Conservation (phyloP, 2,113 vertebrate genomes). For the Lampris megalopsis region DNA sequence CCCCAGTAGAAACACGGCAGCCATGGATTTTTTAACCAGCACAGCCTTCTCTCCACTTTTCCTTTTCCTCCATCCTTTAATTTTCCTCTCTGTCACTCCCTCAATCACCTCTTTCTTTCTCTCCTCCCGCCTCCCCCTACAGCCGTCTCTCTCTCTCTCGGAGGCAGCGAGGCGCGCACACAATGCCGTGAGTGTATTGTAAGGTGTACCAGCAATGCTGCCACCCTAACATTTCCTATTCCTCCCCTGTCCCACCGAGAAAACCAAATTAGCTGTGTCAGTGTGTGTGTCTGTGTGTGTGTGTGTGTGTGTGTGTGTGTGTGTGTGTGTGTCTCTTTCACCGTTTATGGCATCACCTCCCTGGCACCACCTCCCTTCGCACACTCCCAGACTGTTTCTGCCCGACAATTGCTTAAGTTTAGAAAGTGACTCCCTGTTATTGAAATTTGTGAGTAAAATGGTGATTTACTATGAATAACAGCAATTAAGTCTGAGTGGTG, state of each 20-base stretch:
- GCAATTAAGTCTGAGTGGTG: conserved; percentile 41
- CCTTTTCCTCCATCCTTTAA: conserved; percentile 5
- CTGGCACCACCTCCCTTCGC: conserved; percentile 10
- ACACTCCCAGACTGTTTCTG: conserved; percentile 18
- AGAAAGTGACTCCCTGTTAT: conserved; percentile 30
- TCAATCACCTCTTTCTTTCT: conserved; percentile 52
- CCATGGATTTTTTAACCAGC: conserved; percentile 6
- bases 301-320: not conserved
- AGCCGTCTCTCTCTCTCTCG: conserved; percentile 12
- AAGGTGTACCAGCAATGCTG: conserved; percentile 29
- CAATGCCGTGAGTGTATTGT: conserved; percentile 10
- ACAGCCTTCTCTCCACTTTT: conserved; percentile 14
- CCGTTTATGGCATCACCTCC: not conserved
- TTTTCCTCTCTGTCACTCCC: not conserved
- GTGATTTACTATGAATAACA: conserved; percentile 14
- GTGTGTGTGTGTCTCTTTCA: conserved; percentile 17
- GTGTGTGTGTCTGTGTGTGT: conserved; percentile 8
- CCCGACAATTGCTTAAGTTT: conserved; percentile 14
- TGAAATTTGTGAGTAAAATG: conserved; percentile 42
- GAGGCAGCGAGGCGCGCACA: conserved; percentile 10
- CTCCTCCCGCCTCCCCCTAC: conserved; percentile 32
- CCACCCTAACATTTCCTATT: conserved; percentile 24
- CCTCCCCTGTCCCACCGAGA: conserved; percentile 18
- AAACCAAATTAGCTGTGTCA: conserved; percentile 41
- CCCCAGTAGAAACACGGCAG: conserved; percentile 26